Evolutionary conservation across 2,888 invertebrate genomes (phyloP), one percentile per base, ranked within the genome.

Genomic region (Torymus aiolomorphi): DNA sequence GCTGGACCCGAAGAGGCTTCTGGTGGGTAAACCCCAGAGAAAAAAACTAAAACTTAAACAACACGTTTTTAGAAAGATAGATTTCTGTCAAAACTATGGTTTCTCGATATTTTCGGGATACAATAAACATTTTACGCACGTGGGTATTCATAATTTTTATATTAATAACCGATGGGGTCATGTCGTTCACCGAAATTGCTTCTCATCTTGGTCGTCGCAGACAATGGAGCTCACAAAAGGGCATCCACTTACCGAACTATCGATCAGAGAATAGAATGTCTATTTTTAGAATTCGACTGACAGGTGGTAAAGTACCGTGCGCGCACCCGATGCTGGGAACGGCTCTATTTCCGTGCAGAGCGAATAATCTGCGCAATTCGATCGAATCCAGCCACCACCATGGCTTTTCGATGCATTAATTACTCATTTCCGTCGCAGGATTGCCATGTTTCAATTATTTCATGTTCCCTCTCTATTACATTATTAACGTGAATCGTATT

Each of bases 231-330:
- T 42, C 52, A 1, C 66, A 59, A 61, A 71, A 57, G 16, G n/a
- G 24, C 65, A 49, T 59, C 3, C 59, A 72, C 59, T 66, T 73
- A 73, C 42, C 16, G 62, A 57, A 78, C 42, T 74, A 78, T 78
- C 57, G 78, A 78, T 74, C 69, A 71, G 65, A 8, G 52, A 18
- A 71, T 66, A 20, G 79, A 79, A 65, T 70, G 10, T 12, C 51
- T 79, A 79, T 79, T 79, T 79, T 79, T 75, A 75, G 75, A 71
- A 42, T 71, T 10, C n/a, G 42, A 79, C 80, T 84, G 83, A 83
- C 83, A 83, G 76, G 56, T 63, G 52, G 56, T 49, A 52, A 81
- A 74, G 20, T 67, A 63, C 59, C 61, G 66, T 31, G 31, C 8
- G 31, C 31, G 2, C 4, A 31, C 5, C 31, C 49, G 78, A 74